Base-by-base conservation (phyloP, 2,797 vertebrate species). In the Zenarchopterus dispar region DNA sequence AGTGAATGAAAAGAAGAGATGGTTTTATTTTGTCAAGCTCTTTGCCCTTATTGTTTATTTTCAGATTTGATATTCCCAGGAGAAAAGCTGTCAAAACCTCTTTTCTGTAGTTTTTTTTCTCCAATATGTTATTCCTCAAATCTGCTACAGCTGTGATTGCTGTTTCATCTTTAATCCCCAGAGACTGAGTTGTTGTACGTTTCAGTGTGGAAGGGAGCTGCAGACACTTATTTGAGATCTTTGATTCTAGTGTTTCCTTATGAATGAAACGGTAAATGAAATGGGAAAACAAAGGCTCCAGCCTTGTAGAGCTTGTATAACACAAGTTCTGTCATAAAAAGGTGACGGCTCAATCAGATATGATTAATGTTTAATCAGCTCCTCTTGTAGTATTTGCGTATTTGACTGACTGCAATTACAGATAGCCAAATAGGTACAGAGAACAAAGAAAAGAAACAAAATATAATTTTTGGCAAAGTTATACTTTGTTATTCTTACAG, bases 1-100 rank as follows among this genome's bases (percentile, higher is more conserved):
- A 55, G 44, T 15, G 23, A 52, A 51, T 56, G 15, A 51, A 47
- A 7, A 18, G 53, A 62, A 63, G 36, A 58, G 63, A 8, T 26
- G 1, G 1, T 16, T 47, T 56, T 64, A 24, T 48, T 39, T 39
- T 39, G 36, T 39, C 36, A 15, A 36, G 13, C 6, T 39, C 36
- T 36, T 36, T 11, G 1, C 33, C 33, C 16, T 13, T 39, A 26
- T 13, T 19, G n/a, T 57, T 18, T 53, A 64, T 60, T 59, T 65
- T 56, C 31, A 56, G 42, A 44, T 72, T 60, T 70, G 45, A 75
- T 55, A 56, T 71, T 73, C 58, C 67, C 62, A 18, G 31, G 43
- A 67, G 79, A 75, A 70, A 64, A 58, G 39, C 75, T 77, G 69
- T 79, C 84, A 73, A 67, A 72, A 26, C 2, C 6, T 59, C 58